Percentiles rank a stretch among this genome's conserved stretches.
phyloP scores from a whole-genome alignment of 2,888 invertebrate species.

The Galerucella pusilla region DNA sequence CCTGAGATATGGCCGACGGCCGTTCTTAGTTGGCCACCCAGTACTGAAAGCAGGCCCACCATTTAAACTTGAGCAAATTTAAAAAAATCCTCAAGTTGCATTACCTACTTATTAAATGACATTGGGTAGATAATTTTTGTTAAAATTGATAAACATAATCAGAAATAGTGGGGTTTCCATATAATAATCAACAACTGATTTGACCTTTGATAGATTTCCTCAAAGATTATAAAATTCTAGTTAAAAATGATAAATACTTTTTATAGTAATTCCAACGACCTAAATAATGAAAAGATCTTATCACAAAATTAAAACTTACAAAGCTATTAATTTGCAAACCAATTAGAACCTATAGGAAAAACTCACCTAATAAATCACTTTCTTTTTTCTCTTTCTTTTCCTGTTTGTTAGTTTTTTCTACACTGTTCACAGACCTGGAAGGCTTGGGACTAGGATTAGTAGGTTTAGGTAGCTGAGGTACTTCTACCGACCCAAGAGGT shows the following conservation, averaged over 20 bases:
- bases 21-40: too few relatives aligned
- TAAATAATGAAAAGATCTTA: not conserved
- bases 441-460: conserved; percentile 69
- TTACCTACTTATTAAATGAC: too few relatives aligned
- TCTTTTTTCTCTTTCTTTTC: conserved; percentile 58
- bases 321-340: too few relatives aligned
- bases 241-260: not conserved
- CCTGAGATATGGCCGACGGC: too few relatives aligned
- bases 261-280: not conserved
- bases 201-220: not conserved
- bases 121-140: too few relatives aligned
- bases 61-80: too few relatives aligned
- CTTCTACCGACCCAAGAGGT: conserved; percentile 62
- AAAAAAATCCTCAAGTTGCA: too few relatives aligned
- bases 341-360: not conserved
- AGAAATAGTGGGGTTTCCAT: not conserved
- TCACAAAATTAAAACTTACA: too few relatives aligned
- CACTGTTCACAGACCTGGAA: conserved; percentile 56
- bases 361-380: conserved; percentile 54
- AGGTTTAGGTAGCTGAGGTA: conserved; percentile 73
- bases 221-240: not conserved
- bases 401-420: conserved; percentile 43
- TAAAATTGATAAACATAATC: not conserved
- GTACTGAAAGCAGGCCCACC: too few relatives aligned
- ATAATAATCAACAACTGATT: not conserved